Conservation (phyloP, 2,888 invertebrate species). For the Amphimallon solstitiale region DNA sequence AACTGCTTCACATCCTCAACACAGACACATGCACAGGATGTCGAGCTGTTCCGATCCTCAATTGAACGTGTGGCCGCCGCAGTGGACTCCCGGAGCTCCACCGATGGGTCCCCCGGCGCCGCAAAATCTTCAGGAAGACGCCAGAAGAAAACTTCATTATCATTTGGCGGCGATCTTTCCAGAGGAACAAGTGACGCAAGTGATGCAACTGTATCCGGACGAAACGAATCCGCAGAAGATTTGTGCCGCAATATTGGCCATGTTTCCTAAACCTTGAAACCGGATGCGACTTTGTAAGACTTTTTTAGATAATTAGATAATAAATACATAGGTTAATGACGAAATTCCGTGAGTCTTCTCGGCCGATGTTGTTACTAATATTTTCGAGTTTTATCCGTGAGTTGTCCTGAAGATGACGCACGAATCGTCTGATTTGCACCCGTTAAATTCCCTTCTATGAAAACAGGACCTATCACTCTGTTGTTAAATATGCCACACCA, state of each 20-base stretch:
- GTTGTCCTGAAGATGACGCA: no score
- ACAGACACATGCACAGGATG: conserved; percentile 63
- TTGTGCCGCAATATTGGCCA: conserved; percentile 84
- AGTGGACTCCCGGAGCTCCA: conserved; percentile 60
- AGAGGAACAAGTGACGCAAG: conserved; percentile 87
- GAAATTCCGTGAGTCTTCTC: no score
- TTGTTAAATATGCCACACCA: no score
- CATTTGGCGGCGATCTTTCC: conserved; percentile 93
- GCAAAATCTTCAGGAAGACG: conserved; percentile 68
- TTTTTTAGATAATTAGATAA: conserved; percentile 3
- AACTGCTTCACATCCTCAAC: conserved; percentile 54
- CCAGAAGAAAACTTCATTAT: conserved; percentile 82
- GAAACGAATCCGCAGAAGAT: conserved; percentile 91
- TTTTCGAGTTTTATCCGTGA: no score
- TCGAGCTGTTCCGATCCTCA: conserved; percentile 73
- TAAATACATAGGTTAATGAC: no score
- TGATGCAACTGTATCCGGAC: conserved; percentile 88
- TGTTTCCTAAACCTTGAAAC: conserved; percentile 66
- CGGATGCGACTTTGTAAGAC: background rate
- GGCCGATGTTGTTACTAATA: no score
- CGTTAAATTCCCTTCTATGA: no score
- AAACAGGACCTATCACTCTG: no score
- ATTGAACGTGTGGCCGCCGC: conserved; percentile 66
- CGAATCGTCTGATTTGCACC: no score
- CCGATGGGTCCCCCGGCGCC: conserved; percentile 58